Percentiles rank a stretch among this genome's conserved stretches.
Evolutionary conservation across 2,797 vertebrate species (phyloP).

Genomic region (Atherinosoma microstoma): DNA sequence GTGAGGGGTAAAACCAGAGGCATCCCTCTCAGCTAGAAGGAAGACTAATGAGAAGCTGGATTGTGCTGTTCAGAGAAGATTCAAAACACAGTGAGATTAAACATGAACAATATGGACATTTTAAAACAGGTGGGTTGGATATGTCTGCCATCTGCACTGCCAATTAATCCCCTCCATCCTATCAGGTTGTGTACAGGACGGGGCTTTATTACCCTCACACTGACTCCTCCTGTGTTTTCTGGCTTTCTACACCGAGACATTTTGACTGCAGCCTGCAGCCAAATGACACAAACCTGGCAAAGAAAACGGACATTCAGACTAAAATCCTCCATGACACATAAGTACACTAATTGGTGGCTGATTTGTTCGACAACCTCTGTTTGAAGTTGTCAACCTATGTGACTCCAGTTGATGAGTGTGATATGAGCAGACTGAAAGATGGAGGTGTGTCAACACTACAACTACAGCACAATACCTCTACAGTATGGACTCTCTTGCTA

Average conservation of each 20-base stretch:
- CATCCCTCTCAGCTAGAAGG: constrained; percentile 18
- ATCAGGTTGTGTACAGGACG: constrained; percentile 21
- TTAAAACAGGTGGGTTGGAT: constrained; percentile 16
- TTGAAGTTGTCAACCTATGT: constrained; percentile 9
- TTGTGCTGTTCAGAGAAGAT: constrained; percentile 15
- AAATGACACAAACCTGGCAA: constrained; percentile 24
- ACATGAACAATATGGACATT: constrained; percentile 17
- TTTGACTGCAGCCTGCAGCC: constrained; percentile 6
- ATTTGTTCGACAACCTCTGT: not conserved
- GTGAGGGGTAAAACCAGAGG: constrained; percentile 20
- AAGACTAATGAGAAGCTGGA: constrained; percentile 21
- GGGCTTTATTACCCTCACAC: constrained; percentile 10
- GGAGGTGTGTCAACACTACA: constrained; percentile 21
- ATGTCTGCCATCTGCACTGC: constrained; percentile 5
- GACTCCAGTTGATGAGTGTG: constrained; percentile 27
- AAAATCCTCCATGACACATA: constrained; percentile 12
- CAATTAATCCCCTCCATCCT: constrained; percentile 4
- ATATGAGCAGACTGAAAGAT: constrained; percentile 39
- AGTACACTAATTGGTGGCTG: not conserved
- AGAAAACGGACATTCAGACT: constrained; percentile 36
- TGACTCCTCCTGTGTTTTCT: not conserved
- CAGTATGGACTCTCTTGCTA: constrained; percentile 36
- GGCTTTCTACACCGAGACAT: constrained; percentile 11
- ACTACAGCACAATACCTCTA: constrained; percentile 41
- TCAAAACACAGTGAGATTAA: constrained; percentile 13